Base-by-base conservation (phyloP, 2,888 invertebrate species). In the Dexiosoma caninum region DNA sequence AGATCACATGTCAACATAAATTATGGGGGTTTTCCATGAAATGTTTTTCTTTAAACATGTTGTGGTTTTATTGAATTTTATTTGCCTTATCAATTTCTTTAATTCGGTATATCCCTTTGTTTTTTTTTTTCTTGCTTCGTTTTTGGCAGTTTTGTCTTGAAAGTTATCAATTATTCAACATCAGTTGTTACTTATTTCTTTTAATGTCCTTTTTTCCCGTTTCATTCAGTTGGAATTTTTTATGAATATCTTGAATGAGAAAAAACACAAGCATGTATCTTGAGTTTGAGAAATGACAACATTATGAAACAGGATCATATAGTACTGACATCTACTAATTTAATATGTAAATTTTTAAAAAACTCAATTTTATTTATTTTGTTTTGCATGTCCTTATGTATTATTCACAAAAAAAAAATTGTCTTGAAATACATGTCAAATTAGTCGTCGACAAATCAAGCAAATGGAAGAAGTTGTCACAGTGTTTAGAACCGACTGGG, bases 311-410 rank as follows among this genome's bases (percentile, higher is more conserved):
- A 35, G 77, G 72, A 51, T 66, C 81, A 77, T 53, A 46, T 74
- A 81, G 57, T 69, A 69, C 72, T 72, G 77, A 67, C 76, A 57
- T 72, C 64, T 8, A 72, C 77, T 77, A 72, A 81, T 77, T 81
- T 69, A 81, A 74, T 74, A 81, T 81, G 81, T 69, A 81, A 81
- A 81, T 77, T 76, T 59, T 14, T 72, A 10, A 0, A n/a, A n/a
- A n/a, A n/a, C n/a, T n/a, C n/a, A n/a, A n/a, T n/a, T n/a, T n/a
- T n/a, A n/a, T n/a, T n/a, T 55, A 12, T 40, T 57, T 14, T 27
- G 4, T 27, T 6, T 27, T 27, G 3, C 27, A 9, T 64, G 37
- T 71, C 37, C 67, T 44, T 62, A 72, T 72, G 55, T 77, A 27
- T 66, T 60, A 69, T 64, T 71, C 67, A 79, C n/a, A n/a, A n/a